A percentile compares a stretch with the other conserved stretches of the same genome.
phyloP scores from a whole-genome alignment of 2,797 vertebrate species.

The Micrastur ruficollis region DNA sequence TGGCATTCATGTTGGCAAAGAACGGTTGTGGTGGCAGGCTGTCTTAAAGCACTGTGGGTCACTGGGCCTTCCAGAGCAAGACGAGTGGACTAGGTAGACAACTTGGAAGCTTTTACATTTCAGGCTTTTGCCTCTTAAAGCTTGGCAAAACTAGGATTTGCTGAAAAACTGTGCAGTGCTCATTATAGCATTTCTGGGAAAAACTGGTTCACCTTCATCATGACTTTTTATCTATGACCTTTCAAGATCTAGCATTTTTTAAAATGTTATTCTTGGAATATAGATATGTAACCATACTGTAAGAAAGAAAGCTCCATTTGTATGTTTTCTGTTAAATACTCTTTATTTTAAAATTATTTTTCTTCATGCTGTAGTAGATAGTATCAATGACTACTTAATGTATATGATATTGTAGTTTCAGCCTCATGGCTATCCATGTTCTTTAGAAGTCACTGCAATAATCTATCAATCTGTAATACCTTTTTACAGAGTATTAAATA shows the following conservation, averaged over 20 bases:
- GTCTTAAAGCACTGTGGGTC: background rate
- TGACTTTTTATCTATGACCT: constrained; percentile 54
- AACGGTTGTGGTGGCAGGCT: constrained; percentile 12
- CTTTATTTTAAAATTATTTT: constrained; percentile 64
- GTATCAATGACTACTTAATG: constrained; percentile 39
- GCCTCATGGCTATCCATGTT: constrained; percentile 40
- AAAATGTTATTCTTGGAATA: constrained; percentile 55
- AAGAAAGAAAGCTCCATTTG: constrained; percentile 10
- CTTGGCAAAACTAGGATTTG: constrained; percentile 70
- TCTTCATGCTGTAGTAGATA: constrained; percentile 60
- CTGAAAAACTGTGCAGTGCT: constrained; percentile 68
- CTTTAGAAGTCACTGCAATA: constrained; percentile 64
- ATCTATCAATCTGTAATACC: constrained; percentile 49
- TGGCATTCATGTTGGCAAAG: background rate
- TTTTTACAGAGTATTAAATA: constrained; percentile 70
- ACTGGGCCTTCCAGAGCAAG: constrained; percentile 13
- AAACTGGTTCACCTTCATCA: constrained; percentile 60
- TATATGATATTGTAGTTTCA: constrained; percentile 48
- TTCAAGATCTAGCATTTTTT: constrained; percentile 68
- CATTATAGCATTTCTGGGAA: constrained; percentile 70
- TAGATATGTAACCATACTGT: constrained; percentile 21
- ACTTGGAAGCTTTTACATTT: constrained; percentile 61
- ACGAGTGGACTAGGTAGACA: constrained; percentile 54
- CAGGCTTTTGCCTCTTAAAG: constrained; percentile 70
- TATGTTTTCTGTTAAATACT: constrained; percentile 36